Percentiles rank a stretch among this genome's conserved stretches.
These are phyloP conservation scores for Larimichthys crocea DNA, from an alignment of 2,113 vertebrate genomes.

Conservation along the genomic window DNA sequence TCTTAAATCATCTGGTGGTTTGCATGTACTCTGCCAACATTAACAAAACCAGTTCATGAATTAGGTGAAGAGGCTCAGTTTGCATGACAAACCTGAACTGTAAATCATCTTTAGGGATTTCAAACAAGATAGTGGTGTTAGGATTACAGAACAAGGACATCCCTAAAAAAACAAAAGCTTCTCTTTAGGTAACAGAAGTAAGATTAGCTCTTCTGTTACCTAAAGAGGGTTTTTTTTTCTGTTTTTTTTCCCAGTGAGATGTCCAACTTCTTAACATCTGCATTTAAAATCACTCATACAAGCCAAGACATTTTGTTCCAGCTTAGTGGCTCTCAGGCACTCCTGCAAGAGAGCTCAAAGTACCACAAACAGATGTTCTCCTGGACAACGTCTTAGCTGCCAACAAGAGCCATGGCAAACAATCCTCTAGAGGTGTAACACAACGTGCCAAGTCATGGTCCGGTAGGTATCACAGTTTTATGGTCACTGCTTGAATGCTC, in stretches of 20 bases:
- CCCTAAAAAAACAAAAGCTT: neutral
- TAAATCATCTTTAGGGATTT: neutral
- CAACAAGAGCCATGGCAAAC: constrained; percentile 23
- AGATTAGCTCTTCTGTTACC: constrained; percentile 5
- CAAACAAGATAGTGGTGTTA: too few relatives aligned
- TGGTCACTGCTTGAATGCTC: neutral
- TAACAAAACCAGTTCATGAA: neutral
- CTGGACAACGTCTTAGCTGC: constrained; percentile 32
- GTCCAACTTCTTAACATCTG: constrained; percentile 31
- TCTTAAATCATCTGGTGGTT: neutral
- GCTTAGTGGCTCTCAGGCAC: constrained; percentile 23
- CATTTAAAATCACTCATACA: constrained; percentile 42
- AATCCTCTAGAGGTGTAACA: constrained; percentile 21
- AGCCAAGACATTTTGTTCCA: constrained; percentile 57
- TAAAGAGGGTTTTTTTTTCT: neutral
- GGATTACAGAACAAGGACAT: neutral
- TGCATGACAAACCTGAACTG: neutral
- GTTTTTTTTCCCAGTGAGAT: constrained; percentile 14
- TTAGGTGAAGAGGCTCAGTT: neutral
- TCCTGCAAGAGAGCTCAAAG: constrained; percentile 29
- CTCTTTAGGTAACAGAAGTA: too few relatives aligned
- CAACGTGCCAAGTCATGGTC: neutral
- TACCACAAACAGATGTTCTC: constrained; percentile 65
- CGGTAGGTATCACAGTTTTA: neutral
- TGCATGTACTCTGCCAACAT: neutral